Evolutionary conservation across 2,797 vertebrate species (phyloP).

Genomic region (Sebastes dallii): DNA sequence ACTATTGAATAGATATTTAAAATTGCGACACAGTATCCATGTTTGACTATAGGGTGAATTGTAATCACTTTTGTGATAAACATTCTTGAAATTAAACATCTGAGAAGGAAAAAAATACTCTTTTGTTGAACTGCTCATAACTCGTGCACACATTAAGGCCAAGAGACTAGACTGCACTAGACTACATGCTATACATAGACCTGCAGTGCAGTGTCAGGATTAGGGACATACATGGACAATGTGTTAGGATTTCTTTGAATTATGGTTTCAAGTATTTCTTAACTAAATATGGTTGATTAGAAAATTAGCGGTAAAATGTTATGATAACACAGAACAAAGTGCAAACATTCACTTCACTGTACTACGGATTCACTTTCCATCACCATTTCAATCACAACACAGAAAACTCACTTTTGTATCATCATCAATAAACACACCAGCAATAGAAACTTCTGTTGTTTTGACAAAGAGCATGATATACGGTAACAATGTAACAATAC

Average conservation of each 20-base stretch:
- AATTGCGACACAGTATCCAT: neutral
- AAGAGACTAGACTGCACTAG: neutral
- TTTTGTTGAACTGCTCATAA: neutral
- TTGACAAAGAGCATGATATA: slow-evolving; percentile 27
- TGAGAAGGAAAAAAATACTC: neutral
- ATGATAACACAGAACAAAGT: neutral
- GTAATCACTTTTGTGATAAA: neutral
- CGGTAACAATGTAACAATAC: slow-evolving; percentile 22
- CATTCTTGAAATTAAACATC: neutral
- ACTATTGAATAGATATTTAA: neutral
- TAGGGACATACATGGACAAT: neutral
- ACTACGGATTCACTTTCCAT: neutral
- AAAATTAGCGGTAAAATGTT: neutral
- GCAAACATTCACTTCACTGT: neutral
- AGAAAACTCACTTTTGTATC: neutral
- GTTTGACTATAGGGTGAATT: neutral
- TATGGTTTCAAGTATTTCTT: too few species aligned
- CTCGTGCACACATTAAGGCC: neutral
- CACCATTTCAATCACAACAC: neutral
- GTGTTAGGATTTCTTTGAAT: neutral
- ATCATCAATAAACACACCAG: neutral
- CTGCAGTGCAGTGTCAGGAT: neutral
- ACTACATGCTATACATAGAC: neutral
- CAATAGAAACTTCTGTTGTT: slow-evolving; percentile 18
- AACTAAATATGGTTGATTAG: neutral